Evolutionary conservation across 2,888 invertebrate genomes (phyloP), one percentile per base, ranked within the genome.

Genomic region (Auanema freiburgensis): DNA sequence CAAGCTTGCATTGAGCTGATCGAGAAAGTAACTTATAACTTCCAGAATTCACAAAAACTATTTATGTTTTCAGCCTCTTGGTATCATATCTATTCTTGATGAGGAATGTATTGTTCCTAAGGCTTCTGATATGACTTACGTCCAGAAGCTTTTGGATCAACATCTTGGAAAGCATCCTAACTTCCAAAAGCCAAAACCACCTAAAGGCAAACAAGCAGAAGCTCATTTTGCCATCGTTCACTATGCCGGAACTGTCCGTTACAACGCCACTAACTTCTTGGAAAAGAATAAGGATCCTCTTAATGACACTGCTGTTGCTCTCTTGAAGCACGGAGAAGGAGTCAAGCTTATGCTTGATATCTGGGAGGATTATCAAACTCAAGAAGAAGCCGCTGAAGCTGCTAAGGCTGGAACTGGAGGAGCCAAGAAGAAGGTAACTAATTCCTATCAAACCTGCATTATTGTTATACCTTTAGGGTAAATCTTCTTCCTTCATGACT

Each of bases 31-130:
- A 3, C 6, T 1, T 12, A 33, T 2, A 40, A 16, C 40, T 12
- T n/a, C n/a, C 43, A 12, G 43, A 11, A 16, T 52, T n/a, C 18
- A 52, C 52, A 8, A 14, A 46, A 3, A 43, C 43, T 14, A 3
- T 3, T 21, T 1, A 18, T 11, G 6, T 21, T 65, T 77, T 40
- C 63, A 96, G 97, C 98, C 98, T 85, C 93, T 98, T 93, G 98
- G 98, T 91, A 94, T 98, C 90, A 90, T 98, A 88, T 97, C 97
- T 88, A 98, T 99, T 88, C 93, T 98, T 89, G 98, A 98, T 88
- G 98, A 98, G 91, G 98, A 98, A 89, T 96, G 95, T 92, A 97
- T 98, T 93, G 98, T 98, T 91, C 98, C 98, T 87, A 98, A 98
- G 89, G 97, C 97, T 85, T 92, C 94, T 83, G 98, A 98, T 87